Evolutionary conservation across 37 sponge, comb jelly and placozoan genomes (phyloP).

Genomic region (Cladorhizidae sp.): DNA sequence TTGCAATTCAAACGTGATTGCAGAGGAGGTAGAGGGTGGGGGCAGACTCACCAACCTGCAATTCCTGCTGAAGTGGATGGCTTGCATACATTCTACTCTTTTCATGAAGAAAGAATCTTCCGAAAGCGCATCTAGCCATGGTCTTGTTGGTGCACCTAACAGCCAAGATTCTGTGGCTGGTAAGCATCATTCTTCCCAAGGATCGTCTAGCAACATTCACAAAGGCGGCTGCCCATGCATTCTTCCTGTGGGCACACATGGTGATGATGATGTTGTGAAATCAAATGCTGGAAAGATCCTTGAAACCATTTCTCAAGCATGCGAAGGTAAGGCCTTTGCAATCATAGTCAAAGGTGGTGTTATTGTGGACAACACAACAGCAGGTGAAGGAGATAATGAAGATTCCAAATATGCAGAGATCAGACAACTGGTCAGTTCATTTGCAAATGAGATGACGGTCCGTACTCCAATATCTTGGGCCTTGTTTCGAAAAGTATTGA

Average conservation of each 20-base stretch:
- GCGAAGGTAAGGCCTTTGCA: conserved; percentile 25
- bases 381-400: conserved; percentile 35
- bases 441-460: conserved; percentile 22
- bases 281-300: background rate
- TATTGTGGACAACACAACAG: conserved; percentile 60
- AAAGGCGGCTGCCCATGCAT: too few relatives aligned
- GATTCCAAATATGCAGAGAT: conserved; percentile 28
- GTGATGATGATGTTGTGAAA: conserved; percentile 18
- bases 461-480: conserved; percentile 56
- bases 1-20: conserved; percentile 5
- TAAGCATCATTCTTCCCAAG: background rate
- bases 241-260: conserved; percentile 43
- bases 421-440: conserved; percentile 1
- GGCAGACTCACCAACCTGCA: conserved; percentile 5
- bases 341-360: conserved; percentile 7
- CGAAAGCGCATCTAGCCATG: too few relatives aligned
- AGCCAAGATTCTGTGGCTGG: too few relatives aligned
- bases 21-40: background rate
- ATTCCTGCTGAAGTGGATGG: conserved; percentile 43
- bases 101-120: background rate
- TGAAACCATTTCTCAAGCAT: background rate
- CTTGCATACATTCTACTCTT: conserved; percentile 36
- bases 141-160: background rate
- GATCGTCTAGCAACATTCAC: too few relatives aligned
- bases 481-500: conserved; percentile 43